Percentiles rank a stretch among this genome's conserved stretches.
Evolutionary conservation across 1,140 invertebrate genomes (phyloP).

Genomic region (Drosophila sproati): DNA sequence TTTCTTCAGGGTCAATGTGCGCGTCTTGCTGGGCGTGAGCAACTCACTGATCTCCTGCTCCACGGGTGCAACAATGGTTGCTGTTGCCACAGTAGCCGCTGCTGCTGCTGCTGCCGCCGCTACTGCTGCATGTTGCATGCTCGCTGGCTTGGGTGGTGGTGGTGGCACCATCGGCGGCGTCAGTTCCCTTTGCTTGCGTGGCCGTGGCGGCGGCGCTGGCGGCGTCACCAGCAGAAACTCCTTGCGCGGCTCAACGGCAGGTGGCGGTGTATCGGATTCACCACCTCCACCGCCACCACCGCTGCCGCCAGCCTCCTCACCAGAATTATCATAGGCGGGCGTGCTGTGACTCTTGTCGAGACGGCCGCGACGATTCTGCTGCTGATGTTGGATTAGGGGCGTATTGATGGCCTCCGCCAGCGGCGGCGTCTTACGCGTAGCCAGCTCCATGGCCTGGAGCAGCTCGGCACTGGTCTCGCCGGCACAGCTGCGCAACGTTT

Average conservation of each 20-base stretch:
- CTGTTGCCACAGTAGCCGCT: conserved; percentile 25
- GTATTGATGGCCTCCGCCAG: conserved; percentile 81
- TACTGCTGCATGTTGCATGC: conserved; percentile 47
- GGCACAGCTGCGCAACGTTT: conserved; percentile 67
- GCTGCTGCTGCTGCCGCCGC: conserved; percentile 13
- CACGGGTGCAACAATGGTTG: not conserved
- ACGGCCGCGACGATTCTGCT: conserved; percentile 85
- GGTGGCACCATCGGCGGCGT: conserved; percentile 64
- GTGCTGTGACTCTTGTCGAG: conserved; percentile 92
- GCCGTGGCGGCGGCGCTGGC: conserved; percentile 77
- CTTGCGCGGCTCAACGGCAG: conserved; percentile 80
- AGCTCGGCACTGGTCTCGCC: conserved; percentile 62
- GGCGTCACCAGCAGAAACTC: conserved; percentile 74
- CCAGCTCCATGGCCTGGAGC: conserved; percentile 61
- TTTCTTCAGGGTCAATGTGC: conserved; percentile 86
- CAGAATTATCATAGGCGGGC: conserved; percentile 89
- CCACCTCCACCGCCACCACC: not conserved
- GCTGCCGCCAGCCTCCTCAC: conserved; percentile 60
- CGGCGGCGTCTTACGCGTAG: conserved; percentile 52
- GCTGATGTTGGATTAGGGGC: conserved; percentile 56
- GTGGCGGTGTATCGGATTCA: conserved; percentile 74
- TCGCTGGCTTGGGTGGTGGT: conserved; percentile 74
- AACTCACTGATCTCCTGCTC: conserved; percentile 66
- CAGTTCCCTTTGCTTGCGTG: conserved; percentile 69
- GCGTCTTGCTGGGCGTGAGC: conserved; percentile 78